Conservation (phyloP, 1,140 invertebrate genomes). For the Drosophila grimshawi region DNA sequence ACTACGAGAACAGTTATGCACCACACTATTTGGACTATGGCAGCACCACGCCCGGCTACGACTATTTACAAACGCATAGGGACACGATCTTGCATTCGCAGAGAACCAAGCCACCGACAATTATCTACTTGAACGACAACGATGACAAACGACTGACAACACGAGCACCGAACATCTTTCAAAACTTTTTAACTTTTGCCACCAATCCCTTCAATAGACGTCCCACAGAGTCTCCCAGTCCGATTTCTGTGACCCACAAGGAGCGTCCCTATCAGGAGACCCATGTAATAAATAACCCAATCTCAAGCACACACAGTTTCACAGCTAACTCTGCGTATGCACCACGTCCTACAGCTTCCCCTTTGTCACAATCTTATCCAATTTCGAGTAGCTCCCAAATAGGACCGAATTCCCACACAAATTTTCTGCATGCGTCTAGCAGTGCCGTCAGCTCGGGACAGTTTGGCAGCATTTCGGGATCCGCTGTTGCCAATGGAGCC, state of each 20-base stretch:
- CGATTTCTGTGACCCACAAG: constrained; percentile 39
- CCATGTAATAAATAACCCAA: constrained; percentile 51
- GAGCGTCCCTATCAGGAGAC: constrained; percentile 55
- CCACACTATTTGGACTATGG: constrained; percentile 59
- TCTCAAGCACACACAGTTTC: constrained; percentile 32
- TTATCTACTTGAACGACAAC: constrained; percentile 77
- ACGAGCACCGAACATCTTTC: constrained; percentile 70
- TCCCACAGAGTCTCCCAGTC: constrained; percentile 32
- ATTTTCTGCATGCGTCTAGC: constrained; percentile 69
- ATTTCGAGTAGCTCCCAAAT: constrained; percentile 55
- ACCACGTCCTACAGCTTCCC: constrained; percentile 17
- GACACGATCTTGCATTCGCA: constrained; percentile 34
- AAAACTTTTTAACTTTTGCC: constrained; percentile 73
- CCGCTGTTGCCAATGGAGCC: constrained; percentile 74
- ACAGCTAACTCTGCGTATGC: constrained; percentile 30
- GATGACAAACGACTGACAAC: constrained; percentile 64
- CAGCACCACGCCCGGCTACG: constrained; percentile 61
- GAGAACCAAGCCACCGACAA: constrained; percentile 78
- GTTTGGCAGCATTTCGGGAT: constrained; percentile 71
- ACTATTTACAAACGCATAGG: constrained; percentile 46
- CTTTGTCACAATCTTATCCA: constrained; percentile 43
- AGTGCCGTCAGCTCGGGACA: constrained; percentile 62
- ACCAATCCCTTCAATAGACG: constrained; percentile 56
- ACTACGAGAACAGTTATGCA: constrained; percentile 57
- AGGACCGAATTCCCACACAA: constrained; percentile 37